Evolutionary conservation across 2,888 invertebrate species (phyloP), one percentile per base, ranked within the genome.

Genomic region (Ferdinandea cuprea): DNA sequence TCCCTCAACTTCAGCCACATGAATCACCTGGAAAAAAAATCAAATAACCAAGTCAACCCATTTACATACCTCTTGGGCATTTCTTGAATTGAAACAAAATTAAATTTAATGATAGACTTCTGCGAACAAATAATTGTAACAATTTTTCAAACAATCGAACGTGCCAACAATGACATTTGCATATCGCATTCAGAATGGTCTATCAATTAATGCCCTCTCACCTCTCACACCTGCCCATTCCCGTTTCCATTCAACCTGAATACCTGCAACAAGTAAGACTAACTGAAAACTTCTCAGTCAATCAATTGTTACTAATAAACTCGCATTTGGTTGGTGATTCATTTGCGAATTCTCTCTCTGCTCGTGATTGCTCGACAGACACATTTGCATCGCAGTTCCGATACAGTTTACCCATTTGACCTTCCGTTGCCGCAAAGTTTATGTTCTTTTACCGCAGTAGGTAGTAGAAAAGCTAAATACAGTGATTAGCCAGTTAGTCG

Each of bases 141-240:
- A 35, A 65, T 68, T 79, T 68, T 79, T 52, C 15, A 52, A 72
- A 40, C 56, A 50, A 74, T 80, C 74, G 74, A 80, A 80, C 79
- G 79, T 80, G 79, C 73, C 63, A 58, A 42, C 50, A 50, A 32
- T 80, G 80, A 50, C 61, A 74, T 73, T 73, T 61, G 61, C 73
- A 73, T 79, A 73, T 68, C 66, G 40, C 54, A 73, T 79, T 54
- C 35, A 40, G 9, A 42, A n/a, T 61, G 56, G 68, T 40, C 46
- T 48, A 59, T 68, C 59, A 73, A 79, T 73, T 73, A 68, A 61
- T 54, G 32, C 50, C 52, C 58, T 13, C 72, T 21, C 72, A 21
- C 52, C 35, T 9, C 50, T 9, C 50, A n/a, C 37, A 7, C 37
- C 9, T 11, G n/a, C n/a, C 11, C n/a, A n/a, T n/a, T n/a, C n/a